A percentile compares a stretch with the other conserved stretches of the same genome.
phyloP scores from a whole-genome alignment of 2,113 vertebrate genomes.

The Macaca nemestrina region DNA sequence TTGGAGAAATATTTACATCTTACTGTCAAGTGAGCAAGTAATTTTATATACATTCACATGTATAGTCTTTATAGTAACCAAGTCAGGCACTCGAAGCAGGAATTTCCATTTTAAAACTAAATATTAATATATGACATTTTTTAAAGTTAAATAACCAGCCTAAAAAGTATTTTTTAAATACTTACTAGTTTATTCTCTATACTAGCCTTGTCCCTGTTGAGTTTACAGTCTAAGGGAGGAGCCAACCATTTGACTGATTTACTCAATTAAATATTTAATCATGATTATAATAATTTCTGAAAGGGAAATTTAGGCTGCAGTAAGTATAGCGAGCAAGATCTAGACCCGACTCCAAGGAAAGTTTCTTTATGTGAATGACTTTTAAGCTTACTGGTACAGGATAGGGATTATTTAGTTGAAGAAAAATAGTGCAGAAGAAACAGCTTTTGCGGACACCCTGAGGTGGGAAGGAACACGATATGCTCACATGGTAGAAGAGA shows the following conservation, averaged over 20 bases:
- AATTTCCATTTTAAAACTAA: not conserved
- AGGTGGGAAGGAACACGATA: fast-evolving
- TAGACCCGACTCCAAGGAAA: not conserved
- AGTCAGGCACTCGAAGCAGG: not conserved
- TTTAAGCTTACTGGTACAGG: not conserved
- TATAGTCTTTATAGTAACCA: not conserved
- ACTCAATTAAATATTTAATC: conserved; percentile 8
- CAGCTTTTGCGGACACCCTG: not conserved
- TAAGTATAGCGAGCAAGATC: not conserved
- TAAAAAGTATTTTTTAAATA: not conserved
- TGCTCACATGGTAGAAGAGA: not conserved
- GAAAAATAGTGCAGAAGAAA: not conserved
- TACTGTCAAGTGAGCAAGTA: not conserved
- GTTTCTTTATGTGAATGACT: not conserved
- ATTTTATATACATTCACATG: not conserved
- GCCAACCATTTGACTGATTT: not conserved
- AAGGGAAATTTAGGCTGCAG: not conserved
- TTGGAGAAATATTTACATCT: conserved; percentile 13
- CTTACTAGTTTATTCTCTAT: not conserved
- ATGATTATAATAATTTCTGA: not conserved
- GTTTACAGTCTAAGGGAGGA: not conserved
- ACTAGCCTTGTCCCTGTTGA: not conserved
- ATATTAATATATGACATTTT: not conserved
- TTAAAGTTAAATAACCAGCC: not conserved
- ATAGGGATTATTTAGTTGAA: not conserved